phyloP scores from a whole-genome alignment of 2,113 vertebrate species.

The Psophia crepitans region DNA sequence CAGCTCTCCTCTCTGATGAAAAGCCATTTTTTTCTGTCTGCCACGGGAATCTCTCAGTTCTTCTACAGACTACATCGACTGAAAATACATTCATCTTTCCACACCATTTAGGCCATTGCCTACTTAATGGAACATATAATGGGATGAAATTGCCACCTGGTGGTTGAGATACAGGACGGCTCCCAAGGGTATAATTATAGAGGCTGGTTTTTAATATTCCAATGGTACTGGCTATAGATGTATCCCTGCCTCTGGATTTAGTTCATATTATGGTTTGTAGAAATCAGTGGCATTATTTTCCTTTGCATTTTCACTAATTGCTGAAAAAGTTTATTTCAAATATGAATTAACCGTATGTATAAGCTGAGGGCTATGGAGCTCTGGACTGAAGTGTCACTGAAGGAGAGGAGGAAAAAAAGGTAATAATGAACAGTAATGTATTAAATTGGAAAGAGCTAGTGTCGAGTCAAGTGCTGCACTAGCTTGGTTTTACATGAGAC shows the following conservation, averaged over 20 bases:
- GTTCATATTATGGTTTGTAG: slow-evolving; percentile 42
- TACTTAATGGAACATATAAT: slow-evolving; percentile 82
- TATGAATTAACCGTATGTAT: background rate
- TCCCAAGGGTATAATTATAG: slow-evolving; percentile 70
- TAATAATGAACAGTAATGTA: background rate
- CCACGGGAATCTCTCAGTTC: background rate
- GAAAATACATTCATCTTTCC: slow-evolving; percentile 58
- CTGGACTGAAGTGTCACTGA: background rate
- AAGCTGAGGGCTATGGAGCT: background rate
- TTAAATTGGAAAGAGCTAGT: background rate
- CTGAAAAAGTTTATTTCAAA: background rate
- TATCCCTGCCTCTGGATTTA: slow-evolving; percentile 47
- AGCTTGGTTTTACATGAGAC: background rate
- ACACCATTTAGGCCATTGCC: slow-evolving; percentile 70
- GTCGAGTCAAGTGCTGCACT: background rate
- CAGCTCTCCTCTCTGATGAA: background rate
- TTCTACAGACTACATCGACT: background rate
- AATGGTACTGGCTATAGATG: background rate
- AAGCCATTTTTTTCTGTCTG: background rate
- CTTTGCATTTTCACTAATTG: slow-evolving; percentile 3
- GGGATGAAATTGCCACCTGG: slow-evolving; percentile 77
- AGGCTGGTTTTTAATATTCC: slow-evolving; percentile 65
- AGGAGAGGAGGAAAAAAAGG: background rate
- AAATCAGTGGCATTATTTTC: slow-evolving; percentile 49
- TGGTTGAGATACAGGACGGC: slow-evolving; percentile 57